phyloP scores from a whole-genome alignment of 2,888 invertebrate genomes.

The Eumacrocentrus americanus region DNA sequence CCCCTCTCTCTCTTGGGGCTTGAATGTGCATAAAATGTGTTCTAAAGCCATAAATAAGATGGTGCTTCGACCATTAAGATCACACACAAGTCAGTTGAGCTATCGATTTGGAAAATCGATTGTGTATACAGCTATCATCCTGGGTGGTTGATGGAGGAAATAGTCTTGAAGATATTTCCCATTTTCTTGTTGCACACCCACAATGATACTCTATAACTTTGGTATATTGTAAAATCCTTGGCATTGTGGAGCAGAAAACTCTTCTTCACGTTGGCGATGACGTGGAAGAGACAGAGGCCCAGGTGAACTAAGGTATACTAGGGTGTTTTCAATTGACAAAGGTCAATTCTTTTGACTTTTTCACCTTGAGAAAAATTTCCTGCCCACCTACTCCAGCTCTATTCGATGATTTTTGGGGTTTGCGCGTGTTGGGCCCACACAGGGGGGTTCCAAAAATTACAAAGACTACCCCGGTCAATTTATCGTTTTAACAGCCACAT shows the following conservation, averaged over 20 bases:
- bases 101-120: too few species aligned
- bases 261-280: slow-evolving; percentile 21
- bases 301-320: too few species aligned
- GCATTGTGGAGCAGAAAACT: slow-evolving; percentile 15
- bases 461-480: slow-evolving; percentile 40
- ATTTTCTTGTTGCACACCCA: slow-evolving; percentile 4
- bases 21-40: too few species aligned
- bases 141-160: too few species aligned
- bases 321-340: slow-evolving; percentile 20
- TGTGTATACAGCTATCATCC: too few species aligned
- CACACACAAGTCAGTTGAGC: too few species aligned
- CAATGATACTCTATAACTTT: slow-evolving; percentile 15
- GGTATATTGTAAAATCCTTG: not conserved
- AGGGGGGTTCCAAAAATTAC: slow-evolving; percentile 34
- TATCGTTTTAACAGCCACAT: slow-evolving; percentile 50
- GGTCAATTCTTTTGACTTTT: slow-evolving; percentile 21
- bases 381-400: slow-evolving; percentile 27
- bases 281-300: slow-evolving; percentile 7
- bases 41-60: too few species aligned
- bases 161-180: too few species aligned
- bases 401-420: slow-evolving; percentile 35
- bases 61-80: too few species aligned
- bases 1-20: too few species aligned
- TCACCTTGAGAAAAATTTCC: slow-evolving; percentile 26
- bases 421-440: slow-evolving; percentile 35